phyloP scores from a whole-genome alignment of 2,888 invertebrate genomes.

The Pristionchus exspectatus region DNA sequence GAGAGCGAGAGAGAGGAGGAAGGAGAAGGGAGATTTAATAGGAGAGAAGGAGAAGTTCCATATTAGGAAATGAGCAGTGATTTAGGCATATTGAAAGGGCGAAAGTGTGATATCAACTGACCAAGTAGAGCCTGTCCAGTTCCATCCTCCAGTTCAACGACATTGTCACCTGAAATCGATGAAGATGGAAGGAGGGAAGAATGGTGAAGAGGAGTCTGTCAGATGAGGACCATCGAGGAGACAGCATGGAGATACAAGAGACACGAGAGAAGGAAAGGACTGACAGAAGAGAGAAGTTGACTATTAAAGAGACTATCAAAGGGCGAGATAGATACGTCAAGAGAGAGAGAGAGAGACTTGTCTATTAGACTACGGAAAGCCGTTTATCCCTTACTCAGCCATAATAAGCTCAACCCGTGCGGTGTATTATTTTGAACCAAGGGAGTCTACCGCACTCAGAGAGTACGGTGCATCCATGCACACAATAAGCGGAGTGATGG shows the following conservation, averaged over 20 bases:
- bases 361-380: background rate
- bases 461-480: constrained; percentile 34
- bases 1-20: constrained; percentile 34
- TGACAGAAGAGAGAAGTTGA: background rate
- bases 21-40: background rate
- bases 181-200: constrained; percentile 57
- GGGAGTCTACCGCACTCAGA: background rate
- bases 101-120: constrained; percentile 57
- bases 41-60: constrained; percentile 19
- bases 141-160: constrained; percentile 73
- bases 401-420: constrained; percentile 43
- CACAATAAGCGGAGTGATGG: constrained; percentile 34
- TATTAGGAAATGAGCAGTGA: background rate
- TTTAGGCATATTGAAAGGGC: background rate
- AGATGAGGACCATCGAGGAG: constrained; percentile 17
- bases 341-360: constrained; percentile 39
- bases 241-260: constrained; percentile 25
- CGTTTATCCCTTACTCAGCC: background rate
- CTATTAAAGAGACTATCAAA: background rate
- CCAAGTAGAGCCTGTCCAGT: constrained; percentile 76
- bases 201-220: background rate
- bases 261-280: constrained; percentile 45
- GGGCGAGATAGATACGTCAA: constrained; percentile 5
- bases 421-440: constrained; percentile 13
- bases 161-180: constrained; percentile 65